These are phyloP conservation scores for Cathartes aura DNA, from an alignment of 2,113 vertebrate genomes.

Conservation along the genomic window DNA sequence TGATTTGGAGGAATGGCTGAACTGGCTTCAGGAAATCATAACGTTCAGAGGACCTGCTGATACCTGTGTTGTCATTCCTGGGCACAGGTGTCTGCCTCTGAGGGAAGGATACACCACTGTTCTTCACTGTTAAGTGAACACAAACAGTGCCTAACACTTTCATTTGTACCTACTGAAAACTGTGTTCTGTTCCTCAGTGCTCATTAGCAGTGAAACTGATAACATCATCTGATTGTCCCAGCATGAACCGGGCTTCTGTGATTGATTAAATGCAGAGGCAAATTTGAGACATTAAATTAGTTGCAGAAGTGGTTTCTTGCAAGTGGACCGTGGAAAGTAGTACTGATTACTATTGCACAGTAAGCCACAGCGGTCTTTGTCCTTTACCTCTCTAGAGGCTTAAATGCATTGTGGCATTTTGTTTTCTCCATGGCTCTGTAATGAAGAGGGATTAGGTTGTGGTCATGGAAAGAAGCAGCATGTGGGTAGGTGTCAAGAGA, in stretches of 20 bases:
- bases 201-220: constrained; percentile 24
- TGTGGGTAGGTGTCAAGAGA: neutral
- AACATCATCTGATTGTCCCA: neutral
- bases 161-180: neutral
- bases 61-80: neutral
- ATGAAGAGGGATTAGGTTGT: constrained; percentile 6
- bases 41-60: neutral
- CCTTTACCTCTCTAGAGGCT: neutral
- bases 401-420: neutral
- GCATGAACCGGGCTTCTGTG: neutral
- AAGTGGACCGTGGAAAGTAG: neutral
- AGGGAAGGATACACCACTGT: neutral
- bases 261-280: neutral
- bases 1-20: neutral
- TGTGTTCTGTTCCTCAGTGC: neutral
- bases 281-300: constrained; percentile 3
- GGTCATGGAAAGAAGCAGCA: neutral
- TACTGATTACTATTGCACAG: neutral
- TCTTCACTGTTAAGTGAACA: neutral
- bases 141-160: neutral
- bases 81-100: neutral
- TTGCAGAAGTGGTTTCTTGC: neutral
- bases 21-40: neutral
- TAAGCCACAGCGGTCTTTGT: neutral
- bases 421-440: neutral